These are phyloP conservation scores for Etheostoma nigrum DNA, from an alignment of 2,797 vertebrate species.

Conservation along the genomic window DNA sequence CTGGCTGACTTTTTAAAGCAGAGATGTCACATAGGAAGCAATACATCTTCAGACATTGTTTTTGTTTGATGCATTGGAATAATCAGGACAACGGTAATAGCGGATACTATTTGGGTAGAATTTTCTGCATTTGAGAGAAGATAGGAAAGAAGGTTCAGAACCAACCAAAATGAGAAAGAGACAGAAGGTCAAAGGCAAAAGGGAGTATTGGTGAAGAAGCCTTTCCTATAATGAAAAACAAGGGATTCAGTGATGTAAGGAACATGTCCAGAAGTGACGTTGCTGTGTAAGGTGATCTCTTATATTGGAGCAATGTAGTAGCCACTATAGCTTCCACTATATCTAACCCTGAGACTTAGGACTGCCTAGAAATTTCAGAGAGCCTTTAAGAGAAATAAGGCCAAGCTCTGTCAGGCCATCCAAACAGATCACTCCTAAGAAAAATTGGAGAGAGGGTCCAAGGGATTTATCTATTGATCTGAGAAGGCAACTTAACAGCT, in stretches of 20 bases:
- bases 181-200: background rate
- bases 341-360: background rate
- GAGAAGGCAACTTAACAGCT: constrained; percentile 3
- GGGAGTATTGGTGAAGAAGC: background rate
- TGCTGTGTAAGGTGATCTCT: background rate
- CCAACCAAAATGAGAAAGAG: background rate
- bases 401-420: background rate
- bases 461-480: constrained; percentile 17
- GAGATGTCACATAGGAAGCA: no score
- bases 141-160: background rate
- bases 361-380: background rate
- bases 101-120: background rate
- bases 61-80: no score
- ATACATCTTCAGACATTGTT: no score
- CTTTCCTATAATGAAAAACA: background rate
- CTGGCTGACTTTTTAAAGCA: no score
- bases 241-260: background rate
- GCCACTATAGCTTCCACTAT: background rate
- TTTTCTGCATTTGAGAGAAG: background rate
- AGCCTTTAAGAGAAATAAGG: background rate
- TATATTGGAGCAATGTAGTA: background rate
- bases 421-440: background rate
- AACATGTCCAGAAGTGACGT: background rate
- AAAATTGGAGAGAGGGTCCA: background rate
- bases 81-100: no score